phyloP scores from a whole-genome alignment of 2,888 invertebrate genomes.

The Pandemis corylana region DNA sequence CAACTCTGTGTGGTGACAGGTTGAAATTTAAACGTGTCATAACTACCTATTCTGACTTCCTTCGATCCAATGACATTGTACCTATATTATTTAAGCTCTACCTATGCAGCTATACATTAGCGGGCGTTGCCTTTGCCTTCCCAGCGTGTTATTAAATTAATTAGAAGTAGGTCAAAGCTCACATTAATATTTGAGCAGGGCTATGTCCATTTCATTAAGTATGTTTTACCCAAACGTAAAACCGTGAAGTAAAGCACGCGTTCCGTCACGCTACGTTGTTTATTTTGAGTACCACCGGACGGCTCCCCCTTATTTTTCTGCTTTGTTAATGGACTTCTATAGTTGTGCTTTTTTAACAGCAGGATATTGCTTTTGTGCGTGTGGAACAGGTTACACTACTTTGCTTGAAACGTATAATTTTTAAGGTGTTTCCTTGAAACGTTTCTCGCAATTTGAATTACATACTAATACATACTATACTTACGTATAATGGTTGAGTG shows the following conservation, averaged over 20 bases:
- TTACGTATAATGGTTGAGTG: too few relatives aligned
- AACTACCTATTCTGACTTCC: neutral
- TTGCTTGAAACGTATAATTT: neutral
- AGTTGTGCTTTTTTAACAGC: constrained; percentile 30
- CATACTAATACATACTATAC: neutral
- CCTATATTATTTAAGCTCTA: neutral
- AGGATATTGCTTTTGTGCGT: constrained; percentile 33
- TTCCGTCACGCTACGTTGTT: constrained; percentile 56
- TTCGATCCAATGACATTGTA: neutral
- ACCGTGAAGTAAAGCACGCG: constrained; percentile 21
- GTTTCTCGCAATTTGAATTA: neutral
- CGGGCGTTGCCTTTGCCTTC: neutral
- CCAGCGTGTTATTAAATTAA: constrained; percentile 12
- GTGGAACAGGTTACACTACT: constrained; percentile 4
- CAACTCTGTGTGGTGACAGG: neutral
- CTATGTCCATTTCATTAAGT: constrained; percentile 28
- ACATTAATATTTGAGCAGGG: constrained; percentile 22
- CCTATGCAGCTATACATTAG: neutral
- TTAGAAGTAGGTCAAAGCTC: constrained; percentile 28
- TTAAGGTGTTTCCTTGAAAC: neutral
- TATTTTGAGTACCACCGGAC: constrained; percentile 38
- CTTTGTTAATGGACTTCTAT: constrained; percentile 43
- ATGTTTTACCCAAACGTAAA: constrained; percentile 23
- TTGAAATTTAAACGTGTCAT: neutral
- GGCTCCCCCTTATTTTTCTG: constrained; percentile 38